These are phyloP conservation scores for Drepana falcataria DNA, from an alignment of 2,888 invertebrate species.

Conservation along the genomic window DNA sequence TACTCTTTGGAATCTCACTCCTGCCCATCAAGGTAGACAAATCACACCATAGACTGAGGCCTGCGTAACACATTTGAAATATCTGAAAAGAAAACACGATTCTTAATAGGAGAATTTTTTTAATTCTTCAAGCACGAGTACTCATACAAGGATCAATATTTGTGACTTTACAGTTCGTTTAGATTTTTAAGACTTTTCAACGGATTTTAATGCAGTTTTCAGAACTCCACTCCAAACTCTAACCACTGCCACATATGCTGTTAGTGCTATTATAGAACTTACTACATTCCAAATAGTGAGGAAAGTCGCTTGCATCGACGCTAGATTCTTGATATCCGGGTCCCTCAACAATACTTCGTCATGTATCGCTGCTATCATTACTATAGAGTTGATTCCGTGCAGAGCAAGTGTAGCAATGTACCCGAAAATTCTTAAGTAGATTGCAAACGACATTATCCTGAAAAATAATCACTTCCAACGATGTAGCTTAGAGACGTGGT, in stretches of 20 bases:
- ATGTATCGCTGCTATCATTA: conserved; percentile 14
- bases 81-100: conserved; percentile 27
- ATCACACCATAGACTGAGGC: conserved; percentile 26
- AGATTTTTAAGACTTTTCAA: too few species aligned
- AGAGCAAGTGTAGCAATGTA: conserved; percentile 24
- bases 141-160: too few species aligned
- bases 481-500: too few species aligned
- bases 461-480: too few species aligned
- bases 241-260: too few species aligned
- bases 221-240: too few species aligned
- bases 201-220: too few species aligned
- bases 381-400: conserved; percentile 26
- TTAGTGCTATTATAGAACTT: conserved; percentile 14
- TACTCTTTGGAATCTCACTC: conserved; percentile 25
- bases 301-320: conserved; percentile 29
- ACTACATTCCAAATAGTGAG: conserved; percentile 54
- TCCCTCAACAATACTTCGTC: conserved; percentile 26
- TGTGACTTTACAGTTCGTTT: too few species aligned
- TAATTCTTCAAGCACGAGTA: too few species aligned
- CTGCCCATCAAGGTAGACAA: conserved; percentile 18
- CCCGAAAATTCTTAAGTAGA: conserved; percentile 32
- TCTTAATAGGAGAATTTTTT: too few species aligned
- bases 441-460: conserved; percentile 18
- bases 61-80: conserved; percentile 31
- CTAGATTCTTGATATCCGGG: conserved; percentile 25